Evolutionary conservation across 2,113 vertebrate genomes (phyloP), one percentile per base, ranked within the genome.

Genomic region (Lycaon pictus): DNA sequence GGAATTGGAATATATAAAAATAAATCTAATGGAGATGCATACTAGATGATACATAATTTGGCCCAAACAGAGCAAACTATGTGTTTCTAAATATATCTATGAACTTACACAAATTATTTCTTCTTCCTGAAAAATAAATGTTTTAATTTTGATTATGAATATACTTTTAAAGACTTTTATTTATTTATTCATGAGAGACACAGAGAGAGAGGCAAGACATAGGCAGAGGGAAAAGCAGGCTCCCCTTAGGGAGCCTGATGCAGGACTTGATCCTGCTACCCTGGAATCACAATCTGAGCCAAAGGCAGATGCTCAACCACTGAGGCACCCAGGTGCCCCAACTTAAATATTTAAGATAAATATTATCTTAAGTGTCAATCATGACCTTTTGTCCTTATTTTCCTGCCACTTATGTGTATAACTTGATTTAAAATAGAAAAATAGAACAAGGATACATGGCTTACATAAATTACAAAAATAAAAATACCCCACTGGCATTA

Each of bases 131-230:
- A 82, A 89, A 55, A 17, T 55, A 91, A n/a, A 58, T 4, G 51
- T 95, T 91, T 71, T 23, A 86, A 80, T 69, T 86, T 77, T 79
- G n/a, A 90, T 77, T 77, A 43, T 48, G 56, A 51, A 77, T 56
- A 67, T 56, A 43, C 43, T 43, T 43, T 43, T 43, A 43, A 43
- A 43, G 43, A 43, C 6, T 43, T 43, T 43, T 43, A 43, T 43
- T 43, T 43, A 43, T 43, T 43, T 43, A 43, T 43, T 43, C 43
- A 43, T 43, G 43, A 43, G 43, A 43, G 43, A 43, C 43, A 43
- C 43, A 43, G 6, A 43, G 43, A 43, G 43, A 43, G 43, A 43
- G 6, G 43, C 43, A 43, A 43, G 43, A 43, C 43, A 43, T 1
- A 43, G 43, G 43, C 43, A 43, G 43, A 43, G 43, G 43, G 43